Percentiles rank a stretch among this genome's conserved stretches.
These are phyloP conservation scores for Vidua chalybeata DNA, from an alignment of 2,113 vertebrate species.

Conservation along the genomic window DNA sequence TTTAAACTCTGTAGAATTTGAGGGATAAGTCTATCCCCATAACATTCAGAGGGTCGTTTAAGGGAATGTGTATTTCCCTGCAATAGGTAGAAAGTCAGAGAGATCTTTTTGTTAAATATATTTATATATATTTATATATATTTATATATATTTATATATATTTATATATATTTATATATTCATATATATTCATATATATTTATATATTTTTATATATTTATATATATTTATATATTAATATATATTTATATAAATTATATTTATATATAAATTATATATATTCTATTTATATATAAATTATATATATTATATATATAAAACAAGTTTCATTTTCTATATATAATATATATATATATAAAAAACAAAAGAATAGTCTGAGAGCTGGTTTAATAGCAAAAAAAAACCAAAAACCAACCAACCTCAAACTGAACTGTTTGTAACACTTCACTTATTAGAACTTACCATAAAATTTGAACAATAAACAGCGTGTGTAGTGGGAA, in stretches of 20 bases:
- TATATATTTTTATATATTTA: too few relatives aligned
- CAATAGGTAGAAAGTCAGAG: neutral
- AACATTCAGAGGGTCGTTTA: neutral
- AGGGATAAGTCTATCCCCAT: neutral
- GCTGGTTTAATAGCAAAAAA: neutral
- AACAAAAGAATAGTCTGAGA: neutral
- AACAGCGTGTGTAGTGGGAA: constrained; percentile 2
- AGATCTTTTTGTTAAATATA: neutral
- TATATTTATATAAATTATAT: too few relatives aligned
- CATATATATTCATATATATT: too few relatives aligned
- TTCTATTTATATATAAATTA: too few relatives aligned
- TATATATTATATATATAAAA: too few relatives aligned
- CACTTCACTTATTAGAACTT: neutral
- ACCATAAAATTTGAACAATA: neutral
- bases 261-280: too few relatives aligned
- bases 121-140: neutral
- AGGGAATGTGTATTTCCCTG: neutral
- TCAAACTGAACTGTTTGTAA: neutral
- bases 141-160: too few relatives aligned
- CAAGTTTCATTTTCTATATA: too few relatives aligned
- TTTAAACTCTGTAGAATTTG: neutral
- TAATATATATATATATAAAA: too few relatives aligned
- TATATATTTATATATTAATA: too few relatives aligned
- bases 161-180: too few relatives aligned
- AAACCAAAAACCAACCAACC: neutral